These are phyloP conservation scores for Hemithea aestivaria DNA, from an alignment of 2,888 invertebrate species.

Conservation along the genomic window DNA sequence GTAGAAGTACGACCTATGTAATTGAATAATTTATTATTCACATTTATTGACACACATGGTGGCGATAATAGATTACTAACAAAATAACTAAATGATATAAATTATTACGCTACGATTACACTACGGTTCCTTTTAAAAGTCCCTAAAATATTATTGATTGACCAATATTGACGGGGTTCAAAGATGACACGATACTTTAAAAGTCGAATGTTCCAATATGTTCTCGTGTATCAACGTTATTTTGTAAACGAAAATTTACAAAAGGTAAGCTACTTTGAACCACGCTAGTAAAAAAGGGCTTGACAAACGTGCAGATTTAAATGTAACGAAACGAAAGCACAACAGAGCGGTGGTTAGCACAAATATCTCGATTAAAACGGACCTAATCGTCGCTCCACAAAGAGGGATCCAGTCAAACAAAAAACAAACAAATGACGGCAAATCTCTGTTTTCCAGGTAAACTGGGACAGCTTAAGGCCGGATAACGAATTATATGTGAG, in stretches of 20 bases:
- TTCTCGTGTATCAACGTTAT: too few species aligned
- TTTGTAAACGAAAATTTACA: neutral
- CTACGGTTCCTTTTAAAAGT: too few species aligned
- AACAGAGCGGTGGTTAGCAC: slow-evolving; percentile 30
- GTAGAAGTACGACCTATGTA: too few species aligned
- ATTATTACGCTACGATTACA: too few species aligned
- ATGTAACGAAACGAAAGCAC: slow-evolving; percentile 24
- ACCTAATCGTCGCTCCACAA: slow-evolving; percentile 27
- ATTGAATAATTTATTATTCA: too few species aligned
- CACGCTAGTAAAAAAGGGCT: slow-evolving; percentile 2
- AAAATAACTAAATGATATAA: too few species aligned
- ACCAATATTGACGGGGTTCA: too few species aligned
- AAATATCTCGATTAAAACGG: slow-evolving; percentile 30
- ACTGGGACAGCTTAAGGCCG: slow-evolving; percentile 79
- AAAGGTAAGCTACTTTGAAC: slow-evolving; percentile 7
- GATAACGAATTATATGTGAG: slow-evolving; percentile 78
- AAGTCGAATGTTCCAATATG: too few species aligned
- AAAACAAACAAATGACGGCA: slow-evolving; percentile 54
- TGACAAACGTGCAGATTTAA: slow-evolving; percentile 12
- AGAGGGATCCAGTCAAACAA: slow-evolving; percentile 54
- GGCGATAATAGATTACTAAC: too few species aligned
- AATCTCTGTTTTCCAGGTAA: slow-evolving; percentile 75
- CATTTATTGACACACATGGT: too few species aligned
- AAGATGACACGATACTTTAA: too few species aligned
- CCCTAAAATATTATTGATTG: too few species aligned